Base-by-base conservation (phyloP, 2,888 invertebrate genomes). In the Arenicola marina region DNA sequence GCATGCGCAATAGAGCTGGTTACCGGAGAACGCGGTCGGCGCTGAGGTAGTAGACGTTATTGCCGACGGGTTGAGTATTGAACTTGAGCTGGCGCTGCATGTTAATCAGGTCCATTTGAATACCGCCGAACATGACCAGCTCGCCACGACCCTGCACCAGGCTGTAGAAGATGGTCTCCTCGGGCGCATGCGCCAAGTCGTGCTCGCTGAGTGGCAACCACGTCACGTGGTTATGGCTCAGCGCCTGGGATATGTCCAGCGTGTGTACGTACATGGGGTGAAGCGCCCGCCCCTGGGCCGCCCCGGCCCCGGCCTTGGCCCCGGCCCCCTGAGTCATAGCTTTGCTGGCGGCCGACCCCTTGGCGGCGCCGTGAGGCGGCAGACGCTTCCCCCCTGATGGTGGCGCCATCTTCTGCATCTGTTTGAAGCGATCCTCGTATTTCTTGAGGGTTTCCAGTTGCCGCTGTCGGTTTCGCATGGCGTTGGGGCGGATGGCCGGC, bases 111-210 rank as follows among this genome's bases (percentile, higher is more conserved):
- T 80, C 79, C 29, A 74, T 75, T 56, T 78, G 90, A 70, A 96
- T 92, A 62, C 96, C 97, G n/a, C 96, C 96, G 86, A 97, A 96
- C 87, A 97, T 90, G 59, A 97, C 90, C 32, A 97, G 84, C 86
- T 97, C 96, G 15, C 93, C 93, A 78, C 93, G 91, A 18, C 95
- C 96, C 69, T 90, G 89, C 3, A 94, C 90, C 73, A 96, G 87
- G 34, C 93, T 91, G 80, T 95, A 95, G 76, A 95, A 87, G 70
- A 95, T 91, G 55, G 93, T 89, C 79, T 95, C 93, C 79, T 94
- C 93, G 0, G 96, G 95, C 32, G 82, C 77, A 18, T 72, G 69
- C 1, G 51, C 55, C 4, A 56, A 65, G 15, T 67, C 66, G 33
- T 73, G 69, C n/a, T 75, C 75, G 2, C 68, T 70, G 24, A 79